Percentiles rank a stretch among this genome's conserved stretches.
Conservation (phyloP, 2,113 vertebrate genomes). For the Nesoenas mayeri region DNA sequence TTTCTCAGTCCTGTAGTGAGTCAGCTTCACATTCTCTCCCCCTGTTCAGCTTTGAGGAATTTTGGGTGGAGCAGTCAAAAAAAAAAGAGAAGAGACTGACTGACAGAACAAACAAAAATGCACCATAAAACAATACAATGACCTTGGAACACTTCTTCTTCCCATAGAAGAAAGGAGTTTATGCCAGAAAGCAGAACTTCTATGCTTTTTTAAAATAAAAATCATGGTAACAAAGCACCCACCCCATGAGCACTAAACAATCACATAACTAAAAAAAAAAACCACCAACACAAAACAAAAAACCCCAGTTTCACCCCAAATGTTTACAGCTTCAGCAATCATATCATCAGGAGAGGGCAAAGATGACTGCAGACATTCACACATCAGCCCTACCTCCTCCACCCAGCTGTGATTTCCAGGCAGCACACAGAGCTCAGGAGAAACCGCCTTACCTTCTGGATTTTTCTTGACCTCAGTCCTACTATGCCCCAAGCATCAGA, state of each 20-base stretch:
- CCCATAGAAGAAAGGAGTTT: neutral
- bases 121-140: neutral
- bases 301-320: neutral
- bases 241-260: neutral
- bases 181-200: neutral
- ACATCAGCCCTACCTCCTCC: neutral
- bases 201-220: neutral
- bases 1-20: neutral
- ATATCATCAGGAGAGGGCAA: neutral
- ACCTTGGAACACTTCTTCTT: neutral
- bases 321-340: neutral
- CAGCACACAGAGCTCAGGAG: neutral
- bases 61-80: neutral
- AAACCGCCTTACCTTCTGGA: neutral
- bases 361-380: neutral
- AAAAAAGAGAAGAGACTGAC: neutral
- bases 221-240: neutral
- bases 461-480: neutral
- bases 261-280: neutral
- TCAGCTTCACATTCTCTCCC: neutral
- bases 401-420: neutral
- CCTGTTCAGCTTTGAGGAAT: slow-evolving; percentile 20
- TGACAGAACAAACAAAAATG: neutral
- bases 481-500: neutral
- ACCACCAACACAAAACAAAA: neutral